phyloP scores from a whole-genome alignment of 2,888 invertebrate species.

The Hypercompe scribonia region DNA sequence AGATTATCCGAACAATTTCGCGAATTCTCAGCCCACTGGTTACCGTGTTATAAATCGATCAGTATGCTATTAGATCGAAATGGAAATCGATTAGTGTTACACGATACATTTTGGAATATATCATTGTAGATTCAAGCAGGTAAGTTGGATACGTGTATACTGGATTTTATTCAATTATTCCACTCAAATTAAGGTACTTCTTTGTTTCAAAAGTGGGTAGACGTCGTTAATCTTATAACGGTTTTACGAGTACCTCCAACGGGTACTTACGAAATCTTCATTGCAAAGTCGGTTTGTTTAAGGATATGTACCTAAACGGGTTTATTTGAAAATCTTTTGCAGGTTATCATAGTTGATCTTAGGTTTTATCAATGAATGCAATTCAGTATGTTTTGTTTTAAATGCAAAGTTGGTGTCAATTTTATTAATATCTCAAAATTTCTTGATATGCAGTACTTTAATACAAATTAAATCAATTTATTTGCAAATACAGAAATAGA shows the following conservation, averaged over 20 bases:
- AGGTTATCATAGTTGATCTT: not conserved
- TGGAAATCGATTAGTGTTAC: constrained; percentile 14
- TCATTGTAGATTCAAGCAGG: not conserved
- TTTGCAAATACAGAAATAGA: no score
- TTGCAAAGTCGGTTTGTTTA: not conserved
- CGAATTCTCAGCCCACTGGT: constrained; percentile 22
- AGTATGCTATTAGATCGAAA: constrained; percentile 23
- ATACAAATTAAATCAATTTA: no score
- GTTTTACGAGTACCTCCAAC: not conserved
- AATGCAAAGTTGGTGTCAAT: not conserved
- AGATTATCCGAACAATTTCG: constrained; percentile 37
- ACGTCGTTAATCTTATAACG: not conserved
- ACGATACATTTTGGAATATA: not conserved
- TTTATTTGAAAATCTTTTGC: not conserved
- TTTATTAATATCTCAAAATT: no score
- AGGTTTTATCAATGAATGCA: no score
- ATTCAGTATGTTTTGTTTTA: not conserved
- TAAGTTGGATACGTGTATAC: not conserved
- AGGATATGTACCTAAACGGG: not conserved
- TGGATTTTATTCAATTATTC: not conserved
- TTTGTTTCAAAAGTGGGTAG: not conserved
- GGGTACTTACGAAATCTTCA: not conserved
- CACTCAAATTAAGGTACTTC: not conserved
- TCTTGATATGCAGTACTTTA: no score
- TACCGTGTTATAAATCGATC: constrained; percentile 39